These are phyloP conservation scores for Punctoribates punctum DNA, from an alignment of 2,888 invertebrate genomes.

Conservation along the genomic window DNA sequence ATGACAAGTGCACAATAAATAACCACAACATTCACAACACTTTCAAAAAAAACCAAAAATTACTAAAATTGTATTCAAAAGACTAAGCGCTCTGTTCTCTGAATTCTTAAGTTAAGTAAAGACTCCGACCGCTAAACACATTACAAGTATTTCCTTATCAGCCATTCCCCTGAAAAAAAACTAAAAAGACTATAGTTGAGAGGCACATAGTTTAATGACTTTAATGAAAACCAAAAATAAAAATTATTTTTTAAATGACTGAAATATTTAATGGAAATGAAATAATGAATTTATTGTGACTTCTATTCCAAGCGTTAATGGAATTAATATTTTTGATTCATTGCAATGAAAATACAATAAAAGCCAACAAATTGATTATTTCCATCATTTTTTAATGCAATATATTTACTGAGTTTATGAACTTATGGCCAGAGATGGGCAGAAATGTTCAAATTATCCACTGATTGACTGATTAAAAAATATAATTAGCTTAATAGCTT, in stretches of 20 bases:
- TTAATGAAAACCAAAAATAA: background rate
- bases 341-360: background rate
- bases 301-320: background rate
- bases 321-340: constrained; percentile 16
- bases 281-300: background rate
- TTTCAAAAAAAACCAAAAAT: background rate
- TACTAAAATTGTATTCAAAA: background rate
- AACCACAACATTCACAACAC: background rate
- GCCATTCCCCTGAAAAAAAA: too few species aligned
- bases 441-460: too few species aligned
- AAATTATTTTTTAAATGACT: background rate
- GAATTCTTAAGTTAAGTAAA: too few species aligned
- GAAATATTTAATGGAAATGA: background rate
- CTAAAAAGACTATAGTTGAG: too few species aligned
- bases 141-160: too few species aligned
- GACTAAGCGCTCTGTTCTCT: background rate
- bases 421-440: background rate
- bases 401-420: background rate
- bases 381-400: background rate
- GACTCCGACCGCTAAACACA: too few species aligned
- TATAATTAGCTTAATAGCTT: too few species aligned
- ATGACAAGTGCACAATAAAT: background rate
- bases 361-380: background rate
- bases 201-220: too few species aligned
- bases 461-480: too few species aligned